Evolutionary conservation across 2,113 vertebrate genomes (phyloP).

Genomic region (Varanus salvator): DNA sequence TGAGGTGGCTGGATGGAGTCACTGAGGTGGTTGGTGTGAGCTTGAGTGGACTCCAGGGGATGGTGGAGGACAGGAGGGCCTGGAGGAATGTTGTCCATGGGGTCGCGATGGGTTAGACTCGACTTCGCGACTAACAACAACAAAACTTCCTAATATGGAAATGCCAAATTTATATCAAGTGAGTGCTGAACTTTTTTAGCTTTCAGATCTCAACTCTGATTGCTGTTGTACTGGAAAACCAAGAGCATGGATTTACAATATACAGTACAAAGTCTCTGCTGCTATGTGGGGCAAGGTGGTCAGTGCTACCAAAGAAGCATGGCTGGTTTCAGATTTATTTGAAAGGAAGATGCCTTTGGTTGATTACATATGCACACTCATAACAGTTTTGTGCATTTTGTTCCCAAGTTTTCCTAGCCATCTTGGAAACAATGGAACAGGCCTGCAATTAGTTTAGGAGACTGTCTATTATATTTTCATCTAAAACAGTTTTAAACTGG

Average conservation of each 20-base stretch:
- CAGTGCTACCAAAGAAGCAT: background rate
- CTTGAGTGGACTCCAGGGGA: no score
- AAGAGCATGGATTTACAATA: background rate
- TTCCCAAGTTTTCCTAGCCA: background rate
- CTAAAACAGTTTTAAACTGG: background rate
- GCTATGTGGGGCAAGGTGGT: background rate
- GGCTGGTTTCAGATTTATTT: background rate
- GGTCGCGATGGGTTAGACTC: no score
- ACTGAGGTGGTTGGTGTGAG: no score
- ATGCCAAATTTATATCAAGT: constrained; percentile 24
- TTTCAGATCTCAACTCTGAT: background rate
- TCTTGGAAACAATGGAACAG: background rate
- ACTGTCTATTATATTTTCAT: background rate
- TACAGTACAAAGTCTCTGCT: background rate
- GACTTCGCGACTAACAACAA: no score
- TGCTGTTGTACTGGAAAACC: background rate
- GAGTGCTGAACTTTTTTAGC: background rate
- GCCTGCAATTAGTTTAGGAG: constrained; percentile 4
- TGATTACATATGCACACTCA: background rate
- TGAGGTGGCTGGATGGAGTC: no score
- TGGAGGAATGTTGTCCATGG: no score
- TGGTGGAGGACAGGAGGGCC: no score
- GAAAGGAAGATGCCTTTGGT: background rate
- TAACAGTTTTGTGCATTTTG: background rate
- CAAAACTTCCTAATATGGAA: constrained; percentile 54